phyloP scores from a whole-genome alignment of 2,113 vertebrate species.

The Benitochromis conjunctus region DNA sequence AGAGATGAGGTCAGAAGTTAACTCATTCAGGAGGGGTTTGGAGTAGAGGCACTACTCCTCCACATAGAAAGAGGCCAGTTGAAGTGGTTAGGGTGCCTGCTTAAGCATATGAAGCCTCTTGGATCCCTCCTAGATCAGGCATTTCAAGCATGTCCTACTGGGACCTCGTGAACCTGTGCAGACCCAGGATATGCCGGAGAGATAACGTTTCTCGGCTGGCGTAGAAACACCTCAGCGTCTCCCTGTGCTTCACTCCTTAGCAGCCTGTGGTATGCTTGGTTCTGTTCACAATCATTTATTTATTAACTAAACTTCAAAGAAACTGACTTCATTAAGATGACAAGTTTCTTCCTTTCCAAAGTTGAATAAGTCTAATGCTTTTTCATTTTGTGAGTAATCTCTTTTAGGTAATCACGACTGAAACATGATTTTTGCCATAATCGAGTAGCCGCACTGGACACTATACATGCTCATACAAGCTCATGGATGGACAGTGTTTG shows the following conservation, averaged over 20 bases:
- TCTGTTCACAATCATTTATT: background rate
- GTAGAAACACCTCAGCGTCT: background rate
- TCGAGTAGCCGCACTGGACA: background rate
- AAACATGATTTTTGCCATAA: background rate
- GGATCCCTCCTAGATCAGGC: background rate
- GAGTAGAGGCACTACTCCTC: background rate
- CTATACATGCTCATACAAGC: background rate
- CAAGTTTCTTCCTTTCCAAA: background rate
- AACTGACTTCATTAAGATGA: background rate
- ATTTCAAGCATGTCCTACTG: background rate
- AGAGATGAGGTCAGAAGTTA: background rate
- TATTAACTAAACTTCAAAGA: background rate
- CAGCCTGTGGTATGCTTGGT: background rate
- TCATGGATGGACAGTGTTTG: background rate
- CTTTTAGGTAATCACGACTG: background rate
- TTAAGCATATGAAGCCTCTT: background rate
- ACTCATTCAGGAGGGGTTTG: background rate
- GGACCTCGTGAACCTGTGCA: background rate
- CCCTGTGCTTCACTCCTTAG: background rate
- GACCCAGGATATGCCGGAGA: accelerated
- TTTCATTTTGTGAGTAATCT: background rate
- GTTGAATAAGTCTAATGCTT: background rate
- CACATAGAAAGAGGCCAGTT: background rate
- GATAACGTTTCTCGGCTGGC: background rate
- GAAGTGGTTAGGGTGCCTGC: background rate